These are phyloP conservation scores for Magallana angulata DNA, from an alignment of 1,140 invertebrate genomes.

Conservation along the genomic window DNA sequence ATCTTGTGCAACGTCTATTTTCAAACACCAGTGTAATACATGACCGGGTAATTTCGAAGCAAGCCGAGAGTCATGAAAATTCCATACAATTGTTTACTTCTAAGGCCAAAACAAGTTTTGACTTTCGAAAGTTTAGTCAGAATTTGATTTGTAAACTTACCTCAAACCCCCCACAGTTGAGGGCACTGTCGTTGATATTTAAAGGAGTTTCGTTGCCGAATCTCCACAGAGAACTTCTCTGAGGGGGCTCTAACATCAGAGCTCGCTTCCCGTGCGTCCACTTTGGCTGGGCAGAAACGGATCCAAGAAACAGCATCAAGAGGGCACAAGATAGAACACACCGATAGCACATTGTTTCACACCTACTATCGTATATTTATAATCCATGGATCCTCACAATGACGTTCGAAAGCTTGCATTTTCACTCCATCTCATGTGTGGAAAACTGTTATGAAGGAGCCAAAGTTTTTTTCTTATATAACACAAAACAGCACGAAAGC, in stretches of 20 bases:
- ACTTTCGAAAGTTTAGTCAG: no score
- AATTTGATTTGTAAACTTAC: conserved; percentile 45
- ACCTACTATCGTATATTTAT: conserved; percentile 16
- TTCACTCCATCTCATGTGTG: conserved; percentile 6
- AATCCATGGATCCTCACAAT: conserved; percentile 18
- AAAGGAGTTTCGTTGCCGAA: conserved; percentile 93
- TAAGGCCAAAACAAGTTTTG: no score
- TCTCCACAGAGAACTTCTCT: conserved; percentile 95
- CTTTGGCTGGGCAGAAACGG: not conserved
- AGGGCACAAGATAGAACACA: not conserved
- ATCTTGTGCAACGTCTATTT: no score
- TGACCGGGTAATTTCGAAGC: no score
- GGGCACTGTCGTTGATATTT: conserved; percentile 94
- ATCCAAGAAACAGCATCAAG: not conserved
- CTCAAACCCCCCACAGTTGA: conserved; percentile 89
- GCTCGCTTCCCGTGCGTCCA: conserved; percentile 76
- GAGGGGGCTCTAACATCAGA: conserved; percentile 92
- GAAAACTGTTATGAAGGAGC: not conserved
- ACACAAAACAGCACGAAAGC: not conserved
- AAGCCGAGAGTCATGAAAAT: no score
- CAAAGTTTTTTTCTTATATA: conserved; percentile 9
- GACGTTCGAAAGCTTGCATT: not conserved
- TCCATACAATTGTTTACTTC: no score
- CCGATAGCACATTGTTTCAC: conserved; percentile 7
- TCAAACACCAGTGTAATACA: no score